Conservation (phyloP, 1,140 invertebrate species). For the Apis dorsata region DNA sequence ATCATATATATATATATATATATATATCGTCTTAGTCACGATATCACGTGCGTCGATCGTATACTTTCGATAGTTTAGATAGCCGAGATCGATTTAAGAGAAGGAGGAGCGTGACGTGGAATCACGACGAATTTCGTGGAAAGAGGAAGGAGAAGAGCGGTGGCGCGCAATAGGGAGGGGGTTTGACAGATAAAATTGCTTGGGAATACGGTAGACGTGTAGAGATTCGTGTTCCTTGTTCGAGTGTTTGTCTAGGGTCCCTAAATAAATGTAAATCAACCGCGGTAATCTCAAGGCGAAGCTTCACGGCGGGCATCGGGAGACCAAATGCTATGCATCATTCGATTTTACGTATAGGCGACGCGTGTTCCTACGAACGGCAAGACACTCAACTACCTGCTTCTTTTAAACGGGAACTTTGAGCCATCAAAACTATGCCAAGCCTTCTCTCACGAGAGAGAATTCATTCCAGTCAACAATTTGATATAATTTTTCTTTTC, state of each 20-base stretch:
- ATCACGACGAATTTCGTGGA: background rate
- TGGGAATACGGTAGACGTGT: constrained; percentile 64
- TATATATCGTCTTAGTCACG: too few species aligned
- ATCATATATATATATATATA: too few species aligned
- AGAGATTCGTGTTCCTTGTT: constrained; percentile 67
- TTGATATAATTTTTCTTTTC: too few species aligned
- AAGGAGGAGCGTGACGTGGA: background rate
- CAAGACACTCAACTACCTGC: constrained; percentile 41
- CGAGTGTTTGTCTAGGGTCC: constrained; percentile 67
- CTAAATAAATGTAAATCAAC: constrained; percentile 73
- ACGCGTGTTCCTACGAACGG: constrained; percentile 29
- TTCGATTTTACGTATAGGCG: constrained; percentile 55
- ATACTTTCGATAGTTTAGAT: too few species aligned
- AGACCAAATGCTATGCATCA: constrained; percentile 46
- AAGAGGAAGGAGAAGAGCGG: constrained; percentile 9
- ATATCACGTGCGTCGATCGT: too few species aligned
- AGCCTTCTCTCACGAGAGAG: background rate
- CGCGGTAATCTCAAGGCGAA: constrained; percentile 62
- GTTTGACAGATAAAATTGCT: constrained; percentile 58
- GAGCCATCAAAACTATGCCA: constrained; percentile 6
- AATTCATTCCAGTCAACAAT: constrained; percentile 34
- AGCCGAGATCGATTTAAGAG: background rate
- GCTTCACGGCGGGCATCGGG: constrained; percentile 29
- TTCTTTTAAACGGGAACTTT: background rate
- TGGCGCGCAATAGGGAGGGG: constrained; percentile 12